Base-by-base conservation (phyloP, 1,140 invertebrate genomes). In the Spodoptera litura region DNA sequence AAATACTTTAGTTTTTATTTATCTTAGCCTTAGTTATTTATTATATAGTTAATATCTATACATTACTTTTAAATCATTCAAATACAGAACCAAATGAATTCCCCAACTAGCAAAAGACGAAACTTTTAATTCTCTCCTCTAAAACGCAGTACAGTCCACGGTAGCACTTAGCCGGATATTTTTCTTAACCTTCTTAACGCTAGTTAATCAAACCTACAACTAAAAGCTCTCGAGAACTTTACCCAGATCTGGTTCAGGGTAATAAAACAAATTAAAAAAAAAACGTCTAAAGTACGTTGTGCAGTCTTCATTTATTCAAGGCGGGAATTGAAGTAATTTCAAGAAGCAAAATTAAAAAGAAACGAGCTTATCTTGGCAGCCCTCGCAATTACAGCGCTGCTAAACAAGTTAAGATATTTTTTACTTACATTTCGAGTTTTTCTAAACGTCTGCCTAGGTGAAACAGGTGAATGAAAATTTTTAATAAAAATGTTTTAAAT, bases 301-400 rank as follows among this genome's bases (percentile, higher is more conserved):
- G 88, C 85, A 87, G 71, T 90, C 84, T 84, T 89, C 84, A 86
- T 91, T 90, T 88, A 92, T 92, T 89, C 84, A 89, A 84, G 79
- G 82, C 77, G 86, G 87, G 83, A 89, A 87, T 87, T 85, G 82
- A 87, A 86, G 85, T 86, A 87, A 89, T 88, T 91, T 87, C 84
- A 81, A 86, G 82, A 82, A 82, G 82, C 83, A 91, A 90, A 91
- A 90, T 91, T 90, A 89, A 91, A 90, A 90, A 91, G 84, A 84
- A 88, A 87, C 85, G 83, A 88, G 87, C 85, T 90, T 89, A 91
- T 88, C 86, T 88, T 86, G 83, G 85, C 85, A 75, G 79, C 83
- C 85, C 81, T 88, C 83, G 85, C 84, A 87, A 87, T 90, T 89
- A 87, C 84, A 85, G 78, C 81, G 59, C 51, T 81, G 74, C 83